Base-by-base conservation (phyloP, 2,888 invertebrate genomes). In the Andrena camellia region DNA sequence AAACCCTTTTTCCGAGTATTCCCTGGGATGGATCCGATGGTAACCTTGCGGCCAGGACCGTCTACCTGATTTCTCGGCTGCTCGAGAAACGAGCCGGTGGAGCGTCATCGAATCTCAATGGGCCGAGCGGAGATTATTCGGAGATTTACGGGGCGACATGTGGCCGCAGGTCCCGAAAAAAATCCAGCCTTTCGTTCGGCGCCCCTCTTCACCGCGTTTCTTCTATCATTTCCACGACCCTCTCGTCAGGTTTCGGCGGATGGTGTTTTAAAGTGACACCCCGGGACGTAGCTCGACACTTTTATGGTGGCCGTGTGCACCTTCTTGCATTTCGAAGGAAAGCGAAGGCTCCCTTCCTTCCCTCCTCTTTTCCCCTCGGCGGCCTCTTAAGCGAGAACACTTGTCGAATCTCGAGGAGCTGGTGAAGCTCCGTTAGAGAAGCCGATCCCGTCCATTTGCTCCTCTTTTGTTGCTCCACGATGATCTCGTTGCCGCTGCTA, bases 1-100 rank as follows among this genome's bases (percentile, higher is more conserved):
- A 63, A 81, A 86, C 80, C 85, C 83, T 76, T 83, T 78, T 86
- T 89, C 81, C 72, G 20, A n/a, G 82, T 85, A 88, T 86, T 71
- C 71, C 26, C 63, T 31, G 35, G 50, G 57, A 29, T 50, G 17
- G 42, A 66, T 60, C 26, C 8, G 64, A 33, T 31, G 48, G 64
- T 57, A 76, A 57, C 71, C 68, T 81, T 68, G 48, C 59, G 33
- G 29, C 52, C 33, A 10, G 7, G 8, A 17, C 7, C 52, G 42
- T 63, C 73, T 86, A 85, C 84, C 83, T 85, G 87, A 85, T 81
- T 71, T 29, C 42, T 42, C 67, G 57, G 57, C 70, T 67, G 20
- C 59, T 29, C 42, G 33, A n/a, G 29, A 29, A 50, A 60, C 66
- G 66, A 60, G 29, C 50, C 52, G 50, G 26, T 42, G 70, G 57